These are phyloP conservation scores for Cromileptes altivelis DNA, from an alignment of 2,113 vertebrate genomes.

Conservation along the genomic window DNA sequence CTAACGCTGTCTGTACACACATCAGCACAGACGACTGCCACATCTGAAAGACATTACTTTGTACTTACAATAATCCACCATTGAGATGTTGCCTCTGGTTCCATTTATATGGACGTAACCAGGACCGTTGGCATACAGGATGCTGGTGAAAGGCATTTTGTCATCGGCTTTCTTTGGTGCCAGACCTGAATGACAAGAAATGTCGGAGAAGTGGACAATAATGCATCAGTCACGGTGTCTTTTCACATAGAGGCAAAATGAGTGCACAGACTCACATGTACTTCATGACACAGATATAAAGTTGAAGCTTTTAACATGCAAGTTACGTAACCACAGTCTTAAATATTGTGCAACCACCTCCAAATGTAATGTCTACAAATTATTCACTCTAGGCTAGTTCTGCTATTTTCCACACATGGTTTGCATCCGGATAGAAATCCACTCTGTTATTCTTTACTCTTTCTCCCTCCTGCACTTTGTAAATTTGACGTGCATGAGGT, in stretches of 20 bases:
- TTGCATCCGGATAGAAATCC: not conserved
- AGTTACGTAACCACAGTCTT: not conserved
- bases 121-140: slow-evolving; percentile 87
- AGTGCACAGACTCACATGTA: not conserved
- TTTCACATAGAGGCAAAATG: not conserved
- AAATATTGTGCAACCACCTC: not conserved
- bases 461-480: no score
- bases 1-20: slow-evolving; percentile 40
- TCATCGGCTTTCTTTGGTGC: slow-evolving; percentile 84
- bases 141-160: slow-evolving; percentile 86
- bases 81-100: slow-evolving; percentile 85
- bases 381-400: not conserved
- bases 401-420: not conserved
- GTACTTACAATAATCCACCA: slow-evolving; percentile 85
- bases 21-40: slow-evolving; percentile 31
- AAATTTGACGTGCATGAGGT: not conserved
- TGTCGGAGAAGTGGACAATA: not conserved
- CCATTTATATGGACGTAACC: slow-evolving; percentile 87
- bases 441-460: not conserved
- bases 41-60: slow-evolving; percentile 76
- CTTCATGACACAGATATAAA: not conserved
- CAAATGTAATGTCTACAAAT: not conserved
- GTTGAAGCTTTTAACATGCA: not conserved
- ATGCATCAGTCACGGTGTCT: not conserved
- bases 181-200: slow-evolving; percentile 77